Evolutionary conservation across 2,888 invertebrate species (phyloP).

Genomic region (Myopa tessellatipennis): DNA sequence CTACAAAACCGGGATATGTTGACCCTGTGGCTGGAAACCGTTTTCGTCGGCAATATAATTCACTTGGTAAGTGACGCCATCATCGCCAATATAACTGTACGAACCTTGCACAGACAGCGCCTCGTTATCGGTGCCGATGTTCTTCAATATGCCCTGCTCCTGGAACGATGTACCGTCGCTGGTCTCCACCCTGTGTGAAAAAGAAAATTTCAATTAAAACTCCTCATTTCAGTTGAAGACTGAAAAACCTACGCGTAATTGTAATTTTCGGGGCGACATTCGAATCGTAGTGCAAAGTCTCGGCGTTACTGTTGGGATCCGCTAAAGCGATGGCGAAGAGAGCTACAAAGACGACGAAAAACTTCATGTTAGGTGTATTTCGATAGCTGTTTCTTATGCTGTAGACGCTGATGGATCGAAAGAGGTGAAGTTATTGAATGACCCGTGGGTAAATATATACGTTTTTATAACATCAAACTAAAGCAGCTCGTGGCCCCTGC

Average conservation of each 20-base stretch:
- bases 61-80: constrained; percentile 73
- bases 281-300: constrained; percentile 46
- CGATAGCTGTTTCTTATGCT: neutral
- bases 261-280: constrained; percentile 48
- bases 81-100: constrained; percentile 71
- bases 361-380: constrained; percentile 14
- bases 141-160: constrained; percentile 70
- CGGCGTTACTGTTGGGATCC: constrained; percentile 43
- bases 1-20: constrained; percentile 67
- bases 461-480: neutral
- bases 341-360: constrained; percentile 16
- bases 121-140: constrained; percentile 71
- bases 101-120: constrained; percentile 70
- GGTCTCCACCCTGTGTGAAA: constrained; percentile 57
- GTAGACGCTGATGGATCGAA: constrained; percentile 4
- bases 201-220: neutral
- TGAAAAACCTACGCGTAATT: constrained; percentile 43
- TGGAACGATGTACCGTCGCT: constrained; percentile 70
- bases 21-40: constrained; percentile 58
- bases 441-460: constrained; percentile 47
- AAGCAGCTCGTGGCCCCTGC: too few species aligned
- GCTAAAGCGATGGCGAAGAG: constrained; percentile 42
- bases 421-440: constrained; percentile 57
- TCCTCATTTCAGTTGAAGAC: neutral
- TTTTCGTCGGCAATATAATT: constrained; percentile 66